phyloP scores from a whole-genome alignment of 2,888 invertebrate species.

The Terebella lapidaria region DNA sequence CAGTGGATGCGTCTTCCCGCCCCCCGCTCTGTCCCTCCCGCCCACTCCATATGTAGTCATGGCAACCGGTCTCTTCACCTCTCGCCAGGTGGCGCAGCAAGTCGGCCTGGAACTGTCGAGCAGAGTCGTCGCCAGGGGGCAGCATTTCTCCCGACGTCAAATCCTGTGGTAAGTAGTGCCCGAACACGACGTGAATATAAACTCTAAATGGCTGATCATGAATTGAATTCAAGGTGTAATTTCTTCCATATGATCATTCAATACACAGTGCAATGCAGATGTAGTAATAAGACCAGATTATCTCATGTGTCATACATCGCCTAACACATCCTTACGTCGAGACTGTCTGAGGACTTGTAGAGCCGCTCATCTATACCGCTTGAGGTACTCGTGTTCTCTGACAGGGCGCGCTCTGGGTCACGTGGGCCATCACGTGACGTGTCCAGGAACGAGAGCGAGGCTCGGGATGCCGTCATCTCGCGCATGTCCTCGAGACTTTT shows the following conservation, averaged over 20 bases:
- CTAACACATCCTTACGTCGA: constrained; percentile 21
- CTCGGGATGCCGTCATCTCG: constrained; percentile 27
- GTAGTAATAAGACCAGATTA: no score
- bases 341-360: constrained; percentile 25
- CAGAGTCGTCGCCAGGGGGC: constrained; percentile 16
- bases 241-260: no score
- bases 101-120: constrained; percentile 21
- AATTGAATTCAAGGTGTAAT: no score
- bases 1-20: constrained; percentile 24
- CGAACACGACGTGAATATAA: not conserved
- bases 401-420: constrained; percentile 12
- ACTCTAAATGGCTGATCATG: not conserved
- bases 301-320: no score
- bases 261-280: no score
- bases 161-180: constrained; percentile 1
- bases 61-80: not conserved
- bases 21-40: constrained; percentile 16
- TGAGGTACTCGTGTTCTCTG: constrained; percentile 7
- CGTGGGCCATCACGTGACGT: constrained; percentile 7
- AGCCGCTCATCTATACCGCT: constrained; percentile 9
- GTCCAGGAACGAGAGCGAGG: constrained; percentile 25
- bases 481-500: constrained; percentile 24
- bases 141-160: constrained; percentile 17
- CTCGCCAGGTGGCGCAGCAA: constrained; percentile 14
- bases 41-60: constrained; percentile 10